Conservation (phyloP, 2,113 vertebrate genomes). For the Sapayoa aenigma region DNA sequence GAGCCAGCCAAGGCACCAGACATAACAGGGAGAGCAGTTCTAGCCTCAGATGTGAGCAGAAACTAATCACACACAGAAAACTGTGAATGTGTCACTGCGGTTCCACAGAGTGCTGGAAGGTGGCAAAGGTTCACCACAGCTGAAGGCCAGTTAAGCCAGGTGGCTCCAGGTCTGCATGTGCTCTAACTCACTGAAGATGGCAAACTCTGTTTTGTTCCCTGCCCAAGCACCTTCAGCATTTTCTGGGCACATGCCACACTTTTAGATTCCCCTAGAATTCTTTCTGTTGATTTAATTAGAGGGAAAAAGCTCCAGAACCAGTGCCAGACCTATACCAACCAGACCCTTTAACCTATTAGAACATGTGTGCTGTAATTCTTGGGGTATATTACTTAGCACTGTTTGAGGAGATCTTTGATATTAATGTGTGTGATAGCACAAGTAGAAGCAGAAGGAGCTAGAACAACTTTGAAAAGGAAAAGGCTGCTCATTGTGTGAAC, state of each 20-base stretch:
- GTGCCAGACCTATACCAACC: not conserved
- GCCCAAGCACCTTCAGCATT: not conserved
- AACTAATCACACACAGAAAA: not conserved
- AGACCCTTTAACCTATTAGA: not conserved
- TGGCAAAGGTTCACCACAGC: not conserved
- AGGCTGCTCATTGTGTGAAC: not conserved
- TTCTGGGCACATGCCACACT: not conserved
- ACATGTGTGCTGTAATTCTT: not conserved
- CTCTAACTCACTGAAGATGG: not conserved
- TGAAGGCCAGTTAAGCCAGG: not conserved
- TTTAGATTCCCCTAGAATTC: not conserved
- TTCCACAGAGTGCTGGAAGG: not conserved
- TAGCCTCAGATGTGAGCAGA: not conserved
- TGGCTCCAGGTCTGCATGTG: not conserved
- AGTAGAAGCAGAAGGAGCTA: not conserved
- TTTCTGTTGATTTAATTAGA: not conserved
- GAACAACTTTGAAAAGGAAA: not conserved
- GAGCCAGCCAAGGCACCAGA: not conserved
- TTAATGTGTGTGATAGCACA: not conserved
- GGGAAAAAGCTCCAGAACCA: not conserved
- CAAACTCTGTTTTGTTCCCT: not conserved
- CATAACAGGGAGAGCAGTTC: not conserved
- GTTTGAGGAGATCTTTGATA: not conserved
- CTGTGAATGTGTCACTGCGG: not conserved
- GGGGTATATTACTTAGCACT: not conserved